Conservation (phyloP, 2,113 vertebrate genomes). For the Gavialis gangeticus region DNA sequence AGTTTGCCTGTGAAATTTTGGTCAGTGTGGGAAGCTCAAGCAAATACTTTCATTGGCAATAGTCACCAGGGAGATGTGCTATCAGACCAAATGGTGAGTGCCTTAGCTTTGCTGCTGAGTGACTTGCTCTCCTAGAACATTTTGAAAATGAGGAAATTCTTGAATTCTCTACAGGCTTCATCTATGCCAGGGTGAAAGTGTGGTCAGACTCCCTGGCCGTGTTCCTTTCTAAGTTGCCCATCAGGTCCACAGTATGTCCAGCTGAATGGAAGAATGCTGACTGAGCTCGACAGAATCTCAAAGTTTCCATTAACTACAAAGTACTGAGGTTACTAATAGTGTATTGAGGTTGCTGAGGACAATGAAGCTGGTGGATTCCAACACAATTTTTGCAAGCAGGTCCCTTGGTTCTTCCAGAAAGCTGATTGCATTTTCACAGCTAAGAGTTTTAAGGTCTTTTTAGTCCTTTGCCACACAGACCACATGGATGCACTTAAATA, state of each 20-base stretch:
- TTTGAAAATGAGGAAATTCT: background rate
- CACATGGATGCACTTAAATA: background rate
- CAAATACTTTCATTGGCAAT: background rate
- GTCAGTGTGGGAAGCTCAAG: background rate
- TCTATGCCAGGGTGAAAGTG: background rate
- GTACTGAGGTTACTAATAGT: background rate
- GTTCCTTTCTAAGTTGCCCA: background rate
- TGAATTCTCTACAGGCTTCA: background rate
- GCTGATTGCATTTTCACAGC: background rate
- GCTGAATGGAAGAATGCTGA: background rate
- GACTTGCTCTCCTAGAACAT: background rate
- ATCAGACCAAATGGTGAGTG: accelerated
- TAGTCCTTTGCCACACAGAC: background rate
- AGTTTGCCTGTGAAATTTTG: background rate
- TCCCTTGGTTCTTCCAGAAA: conserved; percentile 15
- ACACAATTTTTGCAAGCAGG: background rate
- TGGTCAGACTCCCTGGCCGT: background rate
- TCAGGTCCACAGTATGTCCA: background rate
- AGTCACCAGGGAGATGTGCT: background rate
- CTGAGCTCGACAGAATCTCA: background rate
- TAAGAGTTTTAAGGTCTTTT: conserved; percentile 1
- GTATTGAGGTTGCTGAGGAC: background rate
- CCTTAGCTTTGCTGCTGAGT: background rate
- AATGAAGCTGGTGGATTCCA: background rate
- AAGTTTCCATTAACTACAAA: conserved; percentile 1